Base-by-base conservation (phyloP, 2,797 vertebrate genomes). In the Manis crassicaudata region DNA sequence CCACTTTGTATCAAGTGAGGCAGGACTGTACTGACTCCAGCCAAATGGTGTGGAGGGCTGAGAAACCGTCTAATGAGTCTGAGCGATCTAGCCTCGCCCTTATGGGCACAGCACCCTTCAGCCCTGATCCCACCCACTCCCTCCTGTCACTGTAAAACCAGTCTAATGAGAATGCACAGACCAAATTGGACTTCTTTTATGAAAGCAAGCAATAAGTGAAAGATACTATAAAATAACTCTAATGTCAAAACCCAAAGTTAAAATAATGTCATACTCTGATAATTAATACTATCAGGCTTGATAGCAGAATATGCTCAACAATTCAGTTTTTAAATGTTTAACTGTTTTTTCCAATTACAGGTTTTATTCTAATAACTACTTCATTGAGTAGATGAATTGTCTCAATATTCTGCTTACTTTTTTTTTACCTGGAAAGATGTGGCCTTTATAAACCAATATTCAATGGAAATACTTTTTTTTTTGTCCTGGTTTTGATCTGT, bases 291-390 rank as follows among this genome's bases (percentile, higher is more conserved):
- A 81, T 83, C 92, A 92, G 88, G 4, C 90, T 93, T 95, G 95
- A 96, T 96, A 96, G 95, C 88, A 82, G 88, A 93, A 88, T 90
- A 96, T 92, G 95, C 90, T 95, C 95, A 96, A 93, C 93, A 92
- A 96, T 94, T 96, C 88, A 94, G 91, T 90, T 84, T 86, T 93
- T 88, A 98, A 97, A 94, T 46, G 76, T 83, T 77, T 83, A 46
- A 46, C 37, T 56, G 77, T 96, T 92, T 96, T 92, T 95, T 88
- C 94, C 95, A 96, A 80, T 97, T 90, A 96, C 25, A 97, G 87
- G 90, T 81, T 97, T 97, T 95, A 81, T 77, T 52, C 92, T 96
- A 95, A 94, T 98, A 92, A 94, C 90, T 82, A 52, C 90, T 95
- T 92, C 56, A 83, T 58, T 5, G 35, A 93, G 67, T 58, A 83